phyloP scores from a whole-genome alignment of 2,888 invertebrate genomes.

The Volucella zonaria region DNA sequence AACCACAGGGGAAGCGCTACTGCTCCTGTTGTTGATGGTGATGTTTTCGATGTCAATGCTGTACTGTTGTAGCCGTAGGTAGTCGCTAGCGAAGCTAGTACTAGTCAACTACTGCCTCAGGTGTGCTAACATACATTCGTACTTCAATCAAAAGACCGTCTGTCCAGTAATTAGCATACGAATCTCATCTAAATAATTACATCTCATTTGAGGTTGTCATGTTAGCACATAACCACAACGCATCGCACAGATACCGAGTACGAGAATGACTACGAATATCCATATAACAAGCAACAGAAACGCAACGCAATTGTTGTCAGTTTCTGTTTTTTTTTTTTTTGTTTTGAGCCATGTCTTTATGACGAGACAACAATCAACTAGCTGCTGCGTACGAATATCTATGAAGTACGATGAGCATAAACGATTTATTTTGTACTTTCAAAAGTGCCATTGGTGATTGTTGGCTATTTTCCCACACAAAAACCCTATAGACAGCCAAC shows the following conservation, averaged over 20 bases:
- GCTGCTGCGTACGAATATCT: conserved; percentile 27
- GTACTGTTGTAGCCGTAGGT: not conserved
- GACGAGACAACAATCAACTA: conserved; percentile 37
- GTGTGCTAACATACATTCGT: conserved; percentile 46
- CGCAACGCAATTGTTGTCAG: conserved; percentile 64
- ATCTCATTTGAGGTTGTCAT: conserved; percentile 68
- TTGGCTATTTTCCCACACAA: conserved; percentile 60
- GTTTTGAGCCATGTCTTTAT: not conserved
- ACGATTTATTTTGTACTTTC: conserved; percentile 19
- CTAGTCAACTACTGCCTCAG: conserved; percentile 32
- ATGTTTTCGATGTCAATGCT: not conserved
- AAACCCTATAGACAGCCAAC: conserved; percentile 7
- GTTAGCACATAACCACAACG: conserved; percentile 54
- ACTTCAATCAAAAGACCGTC: conserved; percentile 60
- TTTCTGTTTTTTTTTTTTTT: conserved; percentile 14
- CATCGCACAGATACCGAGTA: no score
- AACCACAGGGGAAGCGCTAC: conserved; percentile 43
- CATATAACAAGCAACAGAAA: conserved; percentile 15
- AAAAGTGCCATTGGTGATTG: conserved; percentile 57
- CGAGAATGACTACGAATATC: no score
- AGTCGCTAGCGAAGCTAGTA: no score
- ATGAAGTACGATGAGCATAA: conserved; percentile 11
- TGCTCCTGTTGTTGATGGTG: not conserved
- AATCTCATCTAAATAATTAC: conserved; percentile 71
- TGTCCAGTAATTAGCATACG: conserved; percentile 69